Base-by-base conservation (phyloP, 2,888 invertebrate genomes). In the Caenorhabditis auriculariae region DNA sequence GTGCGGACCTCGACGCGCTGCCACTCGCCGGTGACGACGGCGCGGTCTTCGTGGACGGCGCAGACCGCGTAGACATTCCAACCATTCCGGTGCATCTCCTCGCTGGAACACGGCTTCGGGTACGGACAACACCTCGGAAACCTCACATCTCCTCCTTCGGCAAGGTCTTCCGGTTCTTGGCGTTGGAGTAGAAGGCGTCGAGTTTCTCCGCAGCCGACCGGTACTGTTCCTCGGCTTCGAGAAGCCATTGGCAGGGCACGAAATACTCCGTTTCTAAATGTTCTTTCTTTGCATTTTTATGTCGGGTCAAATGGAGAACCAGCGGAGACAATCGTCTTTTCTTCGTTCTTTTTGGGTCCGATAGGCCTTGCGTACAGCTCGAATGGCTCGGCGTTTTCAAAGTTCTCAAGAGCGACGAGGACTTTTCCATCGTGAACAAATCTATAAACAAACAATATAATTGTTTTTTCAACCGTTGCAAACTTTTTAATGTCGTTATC, bases 321-420 rank as follows among this genome's bases (percentile, higher is more conserved):
- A 35, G 49, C 43, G 3, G 37, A 17, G 26, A 58, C 35, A 15
- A 29, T 29, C 12, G 53, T 55, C 1, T 41, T 47, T 12, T 43
- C 39, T n/a, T 32, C 37, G n/a, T 54, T 47, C 15, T 46, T 56
- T 7, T 38, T 45, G 12, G 32, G 27, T 51, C 56, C 51, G 32
- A 69, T 63, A 9, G 66, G 66, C 17, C 69, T 42, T 0, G 63
- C 69, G 28, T 66, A 69, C 61, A 58, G 66, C 49, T 66, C 63
- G 39, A 45, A 69, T 12, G 69, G 66, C 27, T n/a, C n/a, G n/a
- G n/a, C n/a, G n/a, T n/a, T n/a, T n/a, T n/a, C n/a, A n/a, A n/a
- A n/a, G n/a, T n/a, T n/a, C n/a, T n/a, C n/a, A n/a, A n/a, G n/a
- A n/a, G n/a, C n/a, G n/a, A n/a, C 38, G 39, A 23, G n/a, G 23